Base-by-base conservation (phyloP, 2,888 invertebrate species). In the Tipula vernalis region DNA sequence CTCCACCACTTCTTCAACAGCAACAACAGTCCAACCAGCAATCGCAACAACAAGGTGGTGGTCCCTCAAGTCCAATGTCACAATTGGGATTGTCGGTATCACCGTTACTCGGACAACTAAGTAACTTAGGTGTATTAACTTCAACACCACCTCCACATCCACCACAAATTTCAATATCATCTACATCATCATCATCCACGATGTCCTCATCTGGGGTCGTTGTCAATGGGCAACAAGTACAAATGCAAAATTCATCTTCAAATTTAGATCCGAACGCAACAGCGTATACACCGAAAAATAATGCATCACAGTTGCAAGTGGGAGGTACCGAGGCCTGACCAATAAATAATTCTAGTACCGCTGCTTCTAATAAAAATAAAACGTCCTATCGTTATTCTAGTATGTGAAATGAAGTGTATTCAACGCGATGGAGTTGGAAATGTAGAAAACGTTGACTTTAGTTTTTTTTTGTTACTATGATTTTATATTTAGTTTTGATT, bases 211-310 rank as follows among this genome's bases (percentile, higher is more conserved):
- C 93, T 87, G 88, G 89, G 42, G 88, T 89, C 42, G 89, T 89
- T 88, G 90, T 90, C 42, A 89, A 90, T 42, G 85, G 85, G 18
- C 28, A 86, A 86, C 83, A 85, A 85, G 13, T 57, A 42, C 57
- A 85, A 87, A 39, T 44, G 84, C 42, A 36, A 36, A 36, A 15
- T 28, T 91, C 91, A 10, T 18, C 47, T 15, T 91, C 91, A 8
- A 94, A 93, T 89, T 94, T 98, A 88, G 98, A 98, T 93, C 98
- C 98, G 87, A 97, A 98, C 92, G 98, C 98, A 88, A 95, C 95
- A 88, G 96, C 96, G 89, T 98, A 98, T 93, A 98, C 97, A 88
- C 98, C 98, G 88, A 97, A 97, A 90, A 92, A 93, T 86, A 84
- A 84, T 89, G 94, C 94, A 88, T 89, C 89, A n/a, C 88, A 89